Conservation (phyloP, 2,797 vertebrate genomes). For the Syngnathus acus region DNA sequence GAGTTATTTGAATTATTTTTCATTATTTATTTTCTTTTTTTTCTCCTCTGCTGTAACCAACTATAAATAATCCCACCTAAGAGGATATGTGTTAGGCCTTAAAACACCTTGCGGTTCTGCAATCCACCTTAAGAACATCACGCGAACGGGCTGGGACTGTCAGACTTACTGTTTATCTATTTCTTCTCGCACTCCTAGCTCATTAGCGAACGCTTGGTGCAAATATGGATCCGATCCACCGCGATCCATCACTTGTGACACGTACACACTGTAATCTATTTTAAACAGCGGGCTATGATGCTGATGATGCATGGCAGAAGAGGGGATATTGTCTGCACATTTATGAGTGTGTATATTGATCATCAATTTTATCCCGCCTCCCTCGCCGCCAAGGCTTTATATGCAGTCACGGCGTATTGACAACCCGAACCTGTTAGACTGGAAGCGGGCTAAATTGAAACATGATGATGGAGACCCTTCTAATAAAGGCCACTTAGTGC, state of each 20-base stretch:
- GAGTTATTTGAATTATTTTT: neutral
- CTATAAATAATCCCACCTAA: neutral
- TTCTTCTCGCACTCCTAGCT: slow-evolving; percentile 38
- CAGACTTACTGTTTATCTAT: slow-evolving; percentile 48
- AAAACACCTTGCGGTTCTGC: no score
- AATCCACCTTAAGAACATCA: neutral
- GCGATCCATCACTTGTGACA: slow-evolving; percentile 64
- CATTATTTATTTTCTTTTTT: neutral
- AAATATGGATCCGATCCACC: slow-evolving; percentile 58
- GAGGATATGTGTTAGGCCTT: neutral
- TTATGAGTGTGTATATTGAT: slow-evolving; percentile 50
- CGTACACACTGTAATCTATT: slow-evolving; percentile 58
- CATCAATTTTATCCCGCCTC: slow-evolving; percentile 52
- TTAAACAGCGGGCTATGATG: slow-evolving; percentile 52
- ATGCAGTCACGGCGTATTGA: neutral
- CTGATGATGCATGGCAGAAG: slow-evolving; percentile 59
- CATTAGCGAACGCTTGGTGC: slow-evolving; percentile 34
- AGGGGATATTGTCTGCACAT: slow-evolving; percentile 34
- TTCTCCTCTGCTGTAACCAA: neutral
- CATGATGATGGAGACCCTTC: slow-evolving; percentile 16
- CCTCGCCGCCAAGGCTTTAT: slow-evolving; percentile 16
- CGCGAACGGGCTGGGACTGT: slow-evolving; percentile 8
- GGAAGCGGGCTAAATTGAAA: slow-evolving; percentile 26
- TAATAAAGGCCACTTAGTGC: slow-evolving; percentile 26
- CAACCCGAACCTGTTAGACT: slow-evolving; percentile 8